These are phyloP conservation scores for Xenopus tropicalis DNA, from an alignment of 2,113 vertebrate species.

Conservation along the genomic window DNA sequence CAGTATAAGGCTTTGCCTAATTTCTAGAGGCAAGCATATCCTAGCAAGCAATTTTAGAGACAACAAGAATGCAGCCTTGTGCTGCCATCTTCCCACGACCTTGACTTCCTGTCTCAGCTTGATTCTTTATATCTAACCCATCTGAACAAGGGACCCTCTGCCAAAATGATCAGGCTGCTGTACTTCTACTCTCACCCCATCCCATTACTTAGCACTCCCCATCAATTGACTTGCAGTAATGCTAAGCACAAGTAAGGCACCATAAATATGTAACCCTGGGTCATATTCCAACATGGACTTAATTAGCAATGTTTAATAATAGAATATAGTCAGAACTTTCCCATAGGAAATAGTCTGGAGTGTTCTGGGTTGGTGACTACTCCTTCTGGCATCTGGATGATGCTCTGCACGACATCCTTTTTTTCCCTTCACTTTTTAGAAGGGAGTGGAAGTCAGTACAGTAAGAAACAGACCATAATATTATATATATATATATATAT, in stretches of 20 bases:
- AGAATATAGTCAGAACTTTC: constrained; percentile 61
- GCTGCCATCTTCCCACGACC: constrained; percentile 28
- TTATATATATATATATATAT: too few relatives aligned
- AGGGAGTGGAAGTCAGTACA: too few relatives aligned
- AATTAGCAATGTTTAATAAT: constrained; percentile 68
- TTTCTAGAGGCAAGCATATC: not conserved
- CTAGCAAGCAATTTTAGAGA: not conserved
- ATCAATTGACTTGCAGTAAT: constrained; percentile 36
- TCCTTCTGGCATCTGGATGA: constrained; percentile 28
- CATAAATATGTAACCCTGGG: constrained; percentile 62
- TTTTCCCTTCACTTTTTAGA: too few relatives aligned
- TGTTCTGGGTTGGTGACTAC: constrained; percentile 12
- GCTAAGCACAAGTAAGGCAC: constrained; percentile 47
- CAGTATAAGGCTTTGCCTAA: too few relatives aligned
- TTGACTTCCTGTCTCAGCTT: constrained; percentile 40
- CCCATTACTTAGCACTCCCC: constrained; percentile 40
- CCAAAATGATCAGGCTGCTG: constrained; percentile 55
- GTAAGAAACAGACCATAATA: too few relatives aligned
- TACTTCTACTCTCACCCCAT: constrained; percentile 41
- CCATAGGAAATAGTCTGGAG: constrained; percentile 58
- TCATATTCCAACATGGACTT: constrained; percentile 58
- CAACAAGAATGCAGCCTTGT: not conserved
- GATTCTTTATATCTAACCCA: constrained; percentile 43
- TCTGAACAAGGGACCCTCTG: constrained; percentile 43
- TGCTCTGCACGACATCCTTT: not conserved